These are phyloP conservation scores for Hippopotamyrus pictus DNA, from an alignment of 2,797 vertebrate species.

Conservation along the genomic window DNA sequence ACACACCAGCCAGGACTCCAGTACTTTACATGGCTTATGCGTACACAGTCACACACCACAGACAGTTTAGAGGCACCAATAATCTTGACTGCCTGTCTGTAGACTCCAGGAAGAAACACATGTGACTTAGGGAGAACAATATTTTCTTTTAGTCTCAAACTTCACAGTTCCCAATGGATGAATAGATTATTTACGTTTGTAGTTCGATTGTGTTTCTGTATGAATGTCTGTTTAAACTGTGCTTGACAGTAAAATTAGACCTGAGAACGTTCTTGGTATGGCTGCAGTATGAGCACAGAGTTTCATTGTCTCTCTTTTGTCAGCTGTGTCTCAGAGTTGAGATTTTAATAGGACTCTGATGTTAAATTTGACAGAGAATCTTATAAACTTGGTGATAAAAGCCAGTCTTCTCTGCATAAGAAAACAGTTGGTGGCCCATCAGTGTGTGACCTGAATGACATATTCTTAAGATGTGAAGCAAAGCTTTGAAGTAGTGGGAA, in stretches of 20 bases:
- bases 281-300: neutral
- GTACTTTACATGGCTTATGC: neutral
- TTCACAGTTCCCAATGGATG: neutral
- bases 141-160: conserved; percentile 1
- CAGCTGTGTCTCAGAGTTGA: neutral
- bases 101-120: neutral
- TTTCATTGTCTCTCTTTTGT: neutral
- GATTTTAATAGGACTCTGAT: neutral
- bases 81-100: neutral
- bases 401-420: neutral
- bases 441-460: neutral
- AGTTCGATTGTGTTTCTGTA: neutral
- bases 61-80: neutral
- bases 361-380: neutral
- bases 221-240: conserved; percentile 1
- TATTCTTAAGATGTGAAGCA: neutral
- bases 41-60: neutral
- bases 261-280: neutral
- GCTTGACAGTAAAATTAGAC: neutral
- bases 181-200: neutral
- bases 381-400: neutral
- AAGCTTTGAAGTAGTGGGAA: neutral
- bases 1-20: neutral
- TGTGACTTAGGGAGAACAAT: neutral
- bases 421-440: neutral